phyloP scores from a whole-genome alignment of 2,113 vertebrate species.

The Axis porcinus region DNA sequence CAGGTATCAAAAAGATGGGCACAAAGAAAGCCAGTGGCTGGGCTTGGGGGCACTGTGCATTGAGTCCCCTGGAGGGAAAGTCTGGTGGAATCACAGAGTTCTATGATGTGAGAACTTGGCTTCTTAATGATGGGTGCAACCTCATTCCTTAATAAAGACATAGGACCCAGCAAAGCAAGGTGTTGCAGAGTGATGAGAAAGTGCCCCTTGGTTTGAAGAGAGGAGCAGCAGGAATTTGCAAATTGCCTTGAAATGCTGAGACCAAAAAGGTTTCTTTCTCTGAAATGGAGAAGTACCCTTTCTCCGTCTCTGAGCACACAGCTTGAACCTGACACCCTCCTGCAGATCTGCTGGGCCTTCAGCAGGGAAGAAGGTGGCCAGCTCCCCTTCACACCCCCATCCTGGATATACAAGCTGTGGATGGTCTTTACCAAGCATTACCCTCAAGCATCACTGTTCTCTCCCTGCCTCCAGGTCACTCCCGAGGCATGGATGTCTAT shows the following conservation, averaged over 20 bases:
- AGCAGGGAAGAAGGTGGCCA: neutral
- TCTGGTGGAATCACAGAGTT: neutral
- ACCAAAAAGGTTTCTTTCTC: neutral
- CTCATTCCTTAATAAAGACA: slow-evolving; percentile 33
- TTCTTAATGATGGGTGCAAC: neutral
- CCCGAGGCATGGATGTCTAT: neutral
- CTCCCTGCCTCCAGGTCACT: neutral
- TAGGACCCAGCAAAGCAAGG: slow-evolving; percentile 43
- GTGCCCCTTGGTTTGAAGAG: neutral
- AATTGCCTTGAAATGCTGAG: neutral
- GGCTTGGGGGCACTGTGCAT: accelerated
- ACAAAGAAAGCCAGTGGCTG: neutral
- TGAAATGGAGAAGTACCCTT: neutral
- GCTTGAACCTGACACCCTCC: accelerated
- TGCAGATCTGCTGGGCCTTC: neutral
- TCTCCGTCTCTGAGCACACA: neutral
- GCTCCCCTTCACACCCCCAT: neutral
- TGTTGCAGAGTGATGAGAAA: neutral
- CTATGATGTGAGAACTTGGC: neutral
- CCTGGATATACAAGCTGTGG: neutral
- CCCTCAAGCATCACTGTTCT: neutral
- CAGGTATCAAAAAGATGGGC: neutral
- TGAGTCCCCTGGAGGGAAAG: neutral
- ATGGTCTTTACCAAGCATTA: neutral
- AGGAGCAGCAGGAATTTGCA: neutral